A percentile compares a stretch with the other conserved stretches of the same genome.
Evolutionary conservation across 2,797 vertebrate genomes (phyloP).

Genomic region (Amblyopsis hoosieri): DNA sequence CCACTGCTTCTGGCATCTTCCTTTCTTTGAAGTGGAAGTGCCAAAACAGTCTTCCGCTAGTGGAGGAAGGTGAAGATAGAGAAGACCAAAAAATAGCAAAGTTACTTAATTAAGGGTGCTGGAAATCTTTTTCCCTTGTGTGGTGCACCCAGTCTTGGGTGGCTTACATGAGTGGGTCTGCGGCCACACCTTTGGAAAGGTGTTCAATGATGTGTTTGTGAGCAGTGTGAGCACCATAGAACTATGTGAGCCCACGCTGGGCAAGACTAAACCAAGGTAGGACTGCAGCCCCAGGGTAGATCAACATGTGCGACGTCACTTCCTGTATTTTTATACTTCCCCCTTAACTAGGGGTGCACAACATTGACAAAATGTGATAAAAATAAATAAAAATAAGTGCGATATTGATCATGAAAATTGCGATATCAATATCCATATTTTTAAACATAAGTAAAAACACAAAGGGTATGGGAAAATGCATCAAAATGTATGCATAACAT

Average conservation of each 20-base stretch:
- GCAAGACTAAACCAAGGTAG: slow-evolving; percentile 40
- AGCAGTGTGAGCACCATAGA: slow-evolving; percentile 27
- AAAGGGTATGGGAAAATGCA: too few species aligned
- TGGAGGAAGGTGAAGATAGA: slow-evolving; percentile 13
- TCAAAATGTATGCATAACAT: too few species aligned
- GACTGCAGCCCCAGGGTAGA: slow-evolving; percentile 32
- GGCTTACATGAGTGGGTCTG: slow-evolving; percentile 28
- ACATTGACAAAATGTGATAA: too few species aligned
- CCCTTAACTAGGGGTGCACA: too few species aligned
- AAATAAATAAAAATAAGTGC: too few species aligned
- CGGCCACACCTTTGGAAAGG: background rate
- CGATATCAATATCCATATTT: too few species aligned
- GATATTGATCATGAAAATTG: too few species aligned
- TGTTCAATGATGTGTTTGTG: slow-evolving; percentile 37
- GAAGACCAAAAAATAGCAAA: slow-evolving; percentile 29
- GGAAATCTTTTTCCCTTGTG: too few species aligned
- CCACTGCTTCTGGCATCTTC: slow-evolving; percentile 31
- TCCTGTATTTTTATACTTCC: too few species aligned
- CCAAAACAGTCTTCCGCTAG: background rate
- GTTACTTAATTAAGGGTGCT: slow-evolving; percentile 24
- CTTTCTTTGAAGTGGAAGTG: slow-evolving; percentile 10
- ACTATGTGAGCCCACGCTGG: slow-evolving; percentile 5
- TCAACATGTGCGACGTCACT: background rate
- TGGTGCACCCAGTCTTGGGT: background rate
- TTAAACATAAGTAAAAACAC: too few species aligned